Percentiles rank a stretch among this genome's conserved stretches.
phyloP scores from a whole-genome alignment of 2,888 invertebrate species.

The Orchesellides sinensis region DNA sequence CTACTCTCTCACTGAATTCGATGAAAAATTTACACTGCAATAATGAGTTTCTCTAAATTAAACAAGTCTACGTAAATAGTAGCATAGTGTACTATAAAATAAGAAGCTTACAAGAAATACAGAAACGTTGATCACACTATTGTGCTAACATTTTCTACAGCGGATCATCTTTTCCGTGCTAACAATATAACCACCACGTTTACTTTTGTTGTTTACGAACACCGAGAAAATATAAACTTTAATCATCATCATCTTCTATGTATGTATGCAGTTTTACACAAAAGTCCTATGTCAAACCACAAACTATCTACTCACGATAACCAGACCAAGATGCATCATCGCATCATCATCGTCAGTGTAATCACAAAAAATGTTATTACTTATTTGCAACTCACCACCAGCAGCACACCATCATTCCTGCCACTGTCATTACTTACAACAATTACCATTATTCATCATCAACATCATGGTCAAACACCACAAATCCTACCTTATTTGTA shows the following conservation, averaged over 20 bases:
- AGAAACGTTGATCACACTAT: conserved; percentile 16
- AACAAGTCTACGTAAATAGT: conserved; percentile 19
- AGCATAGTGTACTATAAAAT: not conserved
- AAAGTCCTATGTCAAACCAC: conserved; percentile 20
- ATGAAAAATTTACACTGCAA: not conserved
- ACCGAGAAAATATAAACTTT: conserved; percentile 1
- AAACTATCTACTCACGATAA: conserved; percentile 41
- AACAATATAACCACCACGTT: not conserved
- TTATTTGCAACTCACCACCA: conserved; percentile 9
- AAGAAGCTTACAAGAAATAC: conserved; percentile 1
- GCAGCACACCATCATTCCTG: not conserved
- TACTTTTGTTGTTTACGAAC: conserved; percentile 14
- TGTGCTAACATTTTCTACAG: not conserved
- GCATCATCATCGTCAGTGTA: not conserved
- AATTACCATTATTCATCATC: conserved; percentile 29
- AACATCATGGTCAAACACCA: conserved; percentile 29
- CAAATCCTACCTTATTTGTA: conserved; percentile 14
- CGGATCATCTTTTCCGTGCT: conserved; percentile 3
- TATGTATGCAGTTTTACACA: not conserved
- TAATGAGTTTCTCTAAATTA: conserved; percentile 62
- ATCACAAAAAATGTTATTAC: not conserved
- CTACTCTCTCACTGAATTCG: conserved; percentile 26
- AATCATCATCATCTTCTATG: too few species aligned
- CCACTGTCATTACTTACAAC: conserved; percentile 23
- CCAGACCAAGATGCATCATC: conserved; percentile 20